These are phyloP conservation scores for Drosophila mercatorum DNA, from an alignment of 2,888 invertebrate species.

Conservation along the genomic window DNA sequence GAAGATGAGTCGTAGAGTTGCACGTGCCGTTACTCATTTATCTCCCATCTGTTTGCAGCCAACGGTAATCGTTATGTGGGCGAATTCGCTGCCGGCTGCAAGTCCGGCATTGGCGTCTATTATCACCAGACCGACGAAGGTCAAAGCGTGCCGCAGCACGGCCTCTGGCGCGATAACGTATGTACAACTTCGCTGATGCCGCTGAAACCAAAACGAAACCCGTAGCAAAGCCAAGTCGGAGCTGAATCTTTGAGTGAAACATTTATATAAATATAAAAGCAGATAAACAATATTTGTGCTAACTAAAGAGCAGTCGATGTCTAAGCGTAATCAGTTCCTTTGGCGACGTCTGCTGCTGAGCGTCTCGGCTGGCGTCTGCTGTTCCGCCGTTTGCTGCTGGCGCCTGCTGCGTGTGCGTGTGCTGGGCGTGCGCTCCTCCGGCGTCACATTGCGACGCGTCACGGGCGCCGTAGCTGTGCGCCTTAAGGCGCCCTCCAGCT, in stretches of 20 bases:
- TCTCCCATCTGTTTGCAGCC: slow-evolving; percentile 47
- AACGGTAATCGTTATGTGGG: slow-evolving; percentile 84
- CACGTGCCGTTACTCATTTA: not conserved
- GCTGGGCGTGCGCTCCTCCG: slow-evolving; percentile 11
- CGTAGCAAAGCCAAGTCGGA: not conserved
- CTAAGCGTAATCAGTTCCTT: slow-evolving; percentile 49
- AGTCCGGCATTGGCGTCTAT: slow-evolving; percentile 81
- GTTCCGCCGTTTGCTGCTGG: slow-evolving; percentile 20
- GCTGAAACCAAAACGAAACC: not conserved
- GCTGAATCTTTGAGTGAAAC: slow-evolving; percentile 5
- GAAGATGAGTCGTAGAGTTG: too few relatives aligned
- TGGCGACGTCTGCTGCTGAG: slow-evolving; percentile 42
- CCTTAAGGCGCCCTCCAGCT: slow-evolving; percentile 6
- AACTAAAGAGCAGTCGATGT: not conserved
- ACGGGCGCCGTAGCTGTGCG: slow-evolving; percentile 24
- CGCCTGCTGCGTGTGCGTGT: slow-evolving; percentile 30
- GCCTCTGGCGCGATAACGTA: slow-evolving; percentile 77
- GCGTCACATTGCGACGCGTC: not conserved
- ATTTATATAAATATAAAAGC: slow-evolving; percentile 7
- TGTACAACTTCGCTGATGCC: slow-evolving; percentile 78
- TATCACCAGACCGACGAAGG: slow-evolving; percentile 74
- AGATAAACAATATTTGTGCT: not conserved
- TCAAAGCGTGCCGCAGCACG: slow-evolving; percentile 78
- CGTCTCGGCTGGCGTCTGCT: slow-evolving; percentile 6
- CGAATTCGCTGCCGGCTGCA: slow-evolving; percentile 77